Evolutionary conservation across 30 jellyfish, hydroid and myxozoan genomes (phyloP), one percentile per base, ranked within the genome.

Genomic region (Catostylus mosaicus): DNA sequence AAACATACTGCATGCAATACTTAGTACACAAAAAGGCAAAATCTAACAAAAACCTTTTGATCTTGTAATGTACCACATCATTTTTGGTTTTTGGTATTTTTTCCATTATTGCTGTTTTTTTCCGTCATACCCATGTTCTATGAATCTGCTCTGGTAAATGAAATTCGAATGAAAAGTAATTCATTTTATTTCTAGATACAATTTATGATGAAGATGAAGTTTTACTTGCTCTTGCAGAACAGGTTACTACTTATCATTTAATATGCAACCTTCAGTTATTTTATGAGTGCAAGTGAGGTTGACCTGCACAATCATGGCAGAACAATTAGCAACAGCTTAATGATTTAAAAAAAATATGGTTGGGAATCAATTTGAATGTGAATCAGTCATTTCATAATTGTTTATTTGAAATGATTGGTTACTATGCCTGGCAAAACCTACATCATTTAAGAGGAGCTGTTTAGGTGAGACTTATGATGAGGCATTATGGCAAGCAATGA

Each of bases 121-220:
- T 7, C 7, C 14, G 11, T 40, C 54, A 40, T 40, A n/a, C n/a
- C n/a, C n/a, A n/a, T n/a, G n/a, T n/a, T n/a, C n/a, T 40, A 14
- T 40, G 54, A 5, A 5, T 40, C 54, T 40, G 7, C 11, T 40
- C 7, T 40, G 54, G 54, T 40, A 5, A 40, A 14, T 40, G 54
- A 7, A 40, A 40, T 40, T 7, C 54, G 14, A 40, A 40, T n/a
- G n/a, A n/a, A n/a, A n/a, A 43, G 16, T 6, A 20, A 11, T 35
- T 67, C 9, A 8, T 47, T 23, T 29, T 24, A 16, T 18, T 30
- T 56, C 11, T 52, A 88, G 99, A 95, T 50, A 89, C 99, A 35
- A 95, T 89, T 10, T 89, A 95, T 78, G 99, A 95, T 85, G 99
- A 95, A 83, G 99, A 95, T 84, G 99, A 95, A 76, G 97, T 95